Conservation (phyloP, 2,888 invertebrate genomes). For the Trileptium ribeirensis region DNA sequence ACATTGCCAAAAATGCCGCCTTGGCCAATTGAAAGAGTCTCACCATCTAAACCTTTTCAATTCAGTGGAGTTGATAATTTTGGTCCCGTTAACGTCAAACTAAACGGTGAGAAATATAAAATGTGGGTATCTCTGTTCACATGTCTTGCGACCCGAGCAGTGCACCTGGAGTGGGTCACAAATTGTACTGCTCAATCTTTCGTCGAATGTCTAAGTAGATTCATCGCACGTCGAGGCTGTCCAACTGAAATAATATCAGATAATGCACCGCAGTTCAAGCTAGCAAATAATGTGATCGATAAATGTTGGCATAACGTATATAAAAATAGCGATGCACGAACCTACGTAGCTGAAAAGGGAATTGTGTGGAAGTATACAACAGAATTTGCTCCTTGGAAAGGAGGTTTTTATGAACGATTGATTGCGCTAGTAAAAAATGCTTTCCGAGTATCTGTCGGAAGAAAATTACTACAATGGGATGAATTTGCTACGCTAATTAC, state of each 20-base stretch:
- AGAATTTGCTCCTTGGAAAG: constrained; percentile 53
- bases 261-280: constrained; percentile 52
- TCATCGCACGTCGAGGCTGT: constrained; percentile 47
- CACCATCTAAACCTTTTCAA: constrained; percentile 4
- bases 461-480: neutral
- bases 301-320: constrained; percentile 20
- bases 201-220: constrained; percentile 45
- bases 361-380: constrained; percentile 50
- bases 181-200: constrained; percentile 45
- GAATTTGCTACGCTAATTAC: constrained; percentile 22
- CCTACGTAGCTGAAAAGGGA: constrained; percentile 16
- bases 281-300: constrained; percentile 46
- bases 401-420: constrained; percentile 54
- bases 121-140: constrained; percentile 50
- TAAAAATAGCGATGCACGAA: neutral
- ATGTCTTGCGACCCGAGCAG: constrained; percentile 51
- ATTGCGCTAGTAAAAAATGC: constrained; percentile 49
- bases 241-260: constrained; percentile 49
- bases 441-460: constrained; percentile 17
- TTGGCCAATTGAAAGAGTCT: constrained; percentile 19
- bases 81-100: constrained; percentile 48
- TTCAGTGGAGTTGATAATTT: constrained; percentile 49
- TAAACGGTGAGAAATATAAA: constrained; percentile 37
- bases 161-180: constrained; percentile 50
- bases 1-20: constrained; percentile 13